Conservation (phyloP, 1,140 invertebrate genomes). For the Papilio aristodemus region DNA sequence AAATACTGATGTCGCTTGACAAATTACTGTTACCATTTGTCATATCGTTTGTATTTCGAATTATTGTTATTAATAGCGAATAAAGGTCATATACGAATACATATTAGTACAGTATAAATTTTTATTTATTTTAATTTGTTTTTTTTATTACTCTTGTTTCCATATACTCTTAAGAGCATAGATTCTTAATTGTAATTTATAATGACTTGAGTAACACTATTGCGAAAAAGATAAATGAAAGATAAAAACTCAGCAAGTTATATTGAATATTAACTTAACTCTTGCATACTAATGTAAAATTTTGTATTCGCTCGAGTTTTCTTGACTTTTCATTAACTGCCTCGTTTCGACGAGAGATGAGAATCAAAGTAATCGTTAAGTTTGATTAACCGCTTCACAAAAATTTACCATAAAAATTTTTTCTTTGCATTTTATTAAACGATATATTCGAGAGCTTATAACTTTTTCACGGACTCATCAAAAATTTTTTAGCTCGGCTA, state of each 20-base stretch:
- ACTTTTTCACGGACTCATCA: conserved; percentile 21
- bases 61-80: neutral
- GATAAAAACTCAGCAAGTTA: conserved; percentile 71
- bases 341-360: conserved; percentile 67
- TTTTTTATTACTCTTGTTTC: conserved; percentile 37
- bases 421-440: conserved; percentile 54
- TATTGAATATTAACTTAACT: conserved; percentile 77
- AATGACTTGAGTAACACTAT: conserved; percentile 60
- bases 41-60: conserved; percentile 2
- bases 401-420: conserved; percentile 58
- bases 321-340: conserved; percentile 76
- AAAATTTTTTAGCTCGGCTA: conserved; percentile 20
- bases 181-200: conserved; percentile 50
- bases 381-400: conserved; percentile 66
- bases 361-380: conserved; percentile 75
- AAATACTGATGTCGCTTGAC: conserved; percentile 13
- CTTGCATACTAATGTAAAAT: conserved; percentile 77
- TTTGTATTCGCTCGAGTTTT: conserved; percentile 76
- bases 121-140: too few species aligned
- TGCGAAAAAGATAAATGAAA: conserved; percentile 67
- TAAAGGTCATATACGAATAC: conserved; percentile 8
- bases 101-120: too few species aligned
- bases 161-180: too few species aligned
- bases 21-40: conserved; percentile 8
- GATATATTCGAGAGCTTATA: conserved; percentile 37